phyloP scores from a whole-genome alignment of 1,140 invertebrate genomes.

The Sycobia sp. region DNA sequence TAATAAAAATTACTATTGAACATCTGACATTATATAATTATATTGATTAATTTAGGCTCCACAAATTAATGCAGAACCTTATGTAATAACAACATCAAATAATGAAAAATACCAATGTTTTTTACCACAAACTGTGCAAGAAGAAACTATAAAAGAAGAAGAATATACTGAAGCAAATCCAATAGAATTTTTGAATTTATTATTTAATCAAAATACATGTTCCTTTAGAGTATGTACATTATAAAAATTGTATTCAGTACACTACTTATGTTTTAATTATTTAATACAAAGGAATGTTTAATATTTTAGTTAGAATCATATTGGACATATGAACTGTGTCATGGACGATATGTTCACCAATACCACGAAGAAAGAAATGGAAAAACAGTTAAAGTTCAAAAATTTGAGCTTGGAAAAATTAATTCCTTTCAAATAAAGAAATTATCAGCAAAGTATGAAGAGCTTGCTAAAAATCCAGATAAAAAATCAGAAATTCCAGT shows the following conservation, averaged over 20 bases:
- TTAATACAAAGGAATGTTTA: constrained; percentile 4
- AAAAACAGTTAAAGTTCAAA: constrained; percentile 79
- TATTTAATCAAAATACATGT: constrained; percentile 78
- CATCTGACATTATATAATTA: no score
- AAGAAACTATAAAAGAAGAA: constrained; percentile 64
- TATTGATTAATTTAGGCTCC: constrained; percentile 54
- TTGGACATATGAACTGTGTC: constrained; percentile 97
- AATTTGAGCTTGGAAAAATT: constrained; percentile 82
- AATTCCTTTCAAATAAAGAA: constrained; percentile 62
- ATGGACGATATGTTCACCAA: constrained; percentile 87
- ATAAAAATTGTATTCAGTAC: not conserved
- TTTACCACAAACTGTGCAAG: constrained; percentile 71
- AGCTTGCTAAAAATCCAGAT: constrained; percentile 60
- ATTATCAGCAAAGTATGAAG: constrained; percentile 62
- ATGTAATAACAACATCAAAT: constrained; percentile 67
- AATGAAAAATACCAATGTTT: constrained; percentile 78
- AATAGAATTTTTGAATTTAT: constrained; percentile 74
- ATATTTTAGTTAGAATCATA: constrained; percentile 81
- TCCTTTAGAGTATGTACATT: constrained; percentile 72
- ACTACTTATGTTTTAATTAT: constrained; percentile 1
- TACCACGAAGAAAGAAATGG: constrained; percentile 95
- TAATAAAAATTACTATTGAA: no score
- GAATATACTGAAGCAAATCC: constrained; percentile 75
- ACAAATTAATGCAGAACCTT: constrained; percentile 60
- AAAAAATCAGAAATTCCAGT: constrained; percentile 61